Conservation (phyloP, 2,113 vertebrate species). For the Pongo abelii region DNA sequence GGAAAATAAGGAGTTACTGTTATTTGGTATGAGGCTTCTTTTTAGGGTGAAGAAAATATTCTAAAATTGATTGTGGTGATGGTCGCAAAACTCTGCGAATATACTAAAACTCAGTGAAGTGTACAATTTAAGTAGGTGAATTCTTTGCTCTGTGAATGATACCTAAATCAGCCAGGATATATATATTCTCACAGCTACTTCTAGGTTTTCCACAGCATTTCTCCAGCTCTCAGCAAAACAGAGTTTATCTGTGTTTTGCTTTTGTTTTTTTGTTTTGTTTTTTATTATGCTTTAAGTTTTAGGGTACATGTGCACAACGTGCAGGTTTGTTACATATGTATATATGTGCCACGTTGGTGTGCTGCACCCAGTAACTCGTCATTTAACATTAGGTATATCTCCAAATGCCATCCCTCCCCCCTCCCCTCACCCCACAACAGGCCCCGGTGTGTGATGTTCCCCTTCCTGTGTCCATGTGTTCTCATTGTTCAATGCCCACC, state of each 20-base stretch:
- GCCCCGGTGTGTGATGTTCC: no score
- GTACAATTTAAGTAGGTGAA: background rate
- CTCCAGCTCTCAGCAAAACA: background rate
- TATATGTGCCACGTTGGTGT: no score
- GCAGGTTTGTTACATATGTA: no score
- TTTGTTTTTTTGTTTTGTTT: background rate
- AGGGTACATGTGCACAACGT: no score
- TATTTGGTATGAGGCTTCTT: background rate
- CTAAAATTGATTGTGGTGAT: background rate
- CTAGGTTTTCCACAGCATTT: background rate
- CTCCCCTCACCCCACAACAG: no score
- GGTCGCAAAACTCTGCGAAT: background rate
- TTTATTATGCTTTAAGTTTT: no score
- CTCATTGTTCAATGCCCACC: no score
- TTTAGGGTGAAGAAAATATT: background rate
- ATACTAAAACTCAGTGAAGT: background rate
- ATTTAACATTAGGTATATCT: no score
- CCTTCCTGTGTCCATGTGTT: no score
- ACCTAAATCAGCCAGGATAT: background rate
- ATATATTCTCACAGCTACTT: background rate
- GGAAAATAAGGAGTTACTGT: background rate
- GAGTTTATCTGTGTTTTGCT: background rate
- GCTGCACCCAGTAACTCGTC: no score
- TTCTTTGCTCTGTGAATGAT: background rate
- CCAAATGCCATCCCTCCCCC: no score